Conservation (phyloP, 2,888 invertebrate genomes). For the Drosophila picticornis region DNA sequence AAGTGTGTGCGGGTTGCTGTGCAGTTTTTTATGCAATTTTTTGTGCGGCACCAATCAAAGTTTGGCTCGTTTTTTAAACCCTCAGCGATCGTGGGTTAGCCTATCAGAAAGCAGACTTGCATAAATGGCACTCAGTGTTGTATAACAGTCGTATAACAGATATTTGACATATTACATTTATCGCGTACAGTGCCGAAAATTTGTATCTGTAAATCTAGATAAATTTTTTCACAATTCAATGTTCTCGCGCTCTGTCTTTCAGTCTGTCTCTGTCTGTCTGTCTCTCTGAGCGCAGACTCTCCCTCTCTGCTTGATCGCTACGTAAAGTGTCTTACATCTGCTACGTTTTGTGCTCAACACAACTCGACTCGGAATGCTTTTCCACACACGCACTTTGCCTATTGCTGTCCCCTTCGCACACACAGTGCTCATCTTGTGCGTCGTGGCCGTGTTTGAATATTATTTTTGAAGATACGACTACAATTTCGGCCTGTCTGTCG, state of each 20-base stretch:
- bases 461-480: slow-evolving; percentile 68
- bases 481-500: slow-evolving; percentile 51
- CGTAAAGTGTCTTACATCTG: slow-evolving; percentile 62
- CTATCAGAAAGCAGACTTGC: slow-evolving; percentile 39
- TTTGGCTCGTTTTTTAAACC: slow-evolving; percentile 56
- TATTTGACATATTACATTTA: slow-evolving; percentile 5
- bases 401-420: slow-evolving; percentile 26
- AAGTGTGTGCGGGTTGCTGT: slow-evolving; percentile 43
- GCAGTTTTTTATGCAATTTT: slow-evolving; percentile 72
- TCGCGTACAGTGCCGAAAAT: slow-evolving; percentile 30
- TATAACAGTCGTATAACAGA: slow-evolving; percentile 24
- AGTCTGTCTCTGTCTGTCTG: slow-evolving; percentile 5
- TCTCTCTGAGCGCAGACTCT: background rate
- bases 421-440: slow-evolving; percentile 37
- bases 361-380: slow-evolving; percentile 55
- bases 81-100: slow-evolving; percentile 19
- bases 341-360: slow-evolving; percentile 50
- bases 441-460: slow-evolving; percentile 52
- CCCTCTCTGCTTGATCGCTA: slow-evolving; percentile 50
- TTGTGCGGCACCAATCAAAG: slow-evolving; percentile 59
- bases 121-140: background rate
- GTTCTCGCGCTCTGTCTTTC: slow-evolving; percentile 3
- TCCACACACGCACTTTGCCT: slow-evolving; percentile 45
- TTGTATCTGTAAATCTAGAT: slow-evolving; percentile 50
- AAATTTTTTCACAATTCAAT: slow-evolving; percentile 34